phyloP scores from a whole-genome alignment of 35 echinoderm and acorn worm genomes.

The Apostichopus japonicus region DNA sequence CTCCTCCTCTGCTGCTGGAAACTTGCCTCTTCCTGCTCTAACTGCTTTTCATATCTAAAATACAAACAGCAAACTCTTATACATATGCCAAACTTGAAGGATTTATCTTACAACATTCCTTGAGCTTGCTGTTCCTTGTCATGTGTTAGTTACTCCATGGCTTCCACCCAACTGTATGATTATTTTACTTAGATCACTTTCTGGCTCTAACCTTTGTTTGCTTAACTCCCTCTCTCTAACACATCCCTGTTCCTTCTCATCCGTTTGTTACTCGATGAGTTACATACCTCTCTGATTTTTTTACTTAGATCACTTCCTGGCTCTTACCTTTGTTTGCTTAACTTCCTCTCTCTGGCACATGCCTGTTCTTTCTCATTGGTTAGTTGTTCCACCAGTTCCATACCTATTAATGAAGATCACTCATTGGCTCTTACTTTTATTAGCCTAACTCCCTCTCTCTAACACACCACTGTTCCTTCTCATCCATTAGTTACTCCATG shows the following conservation, averaged over 20 bases:
- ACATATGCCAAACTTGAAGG: no score
- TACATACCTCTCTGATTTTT: not conserved
- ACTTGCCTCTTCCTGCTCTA: conserved; percentile 93
- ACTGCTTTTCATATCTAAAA: conserved; percentile 91
- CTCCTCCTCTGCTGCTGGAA: conserved; percentile 88
- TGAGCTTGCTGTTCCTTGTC: not conserved
- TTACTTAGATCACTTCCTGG: no score
- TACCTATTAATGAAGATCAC: no score
- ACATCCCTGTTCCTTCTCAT: conserved; percentile 92
- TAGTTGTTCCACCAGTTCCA: conserved; percentile 91
- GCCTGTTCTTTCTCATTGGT: conserved; percentile 92
- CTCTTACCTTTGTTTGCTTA: conserved; percentile 84
- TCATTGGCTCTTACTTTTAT: no score
- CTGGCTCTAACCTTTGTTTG: conserved; percentile 67
- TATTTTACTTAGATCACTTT: no score
- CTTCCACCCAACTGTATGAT: no score
- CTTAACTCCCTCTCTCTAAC: conserved; percentile 85
- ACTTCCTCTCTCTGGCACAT: conserved; percentile 88
- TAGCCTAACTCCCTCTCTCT: no score
- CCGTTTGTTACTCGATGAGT: conserved; percentile 82
- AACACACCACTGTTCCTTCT: no score
- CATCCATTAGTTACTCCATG: no score
- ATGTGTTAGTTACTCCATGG: no score
- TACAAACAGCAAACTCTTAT: not conserved
- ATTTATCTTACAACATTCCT: no score